Base-by-base conservation (phyloP, 2,113 vertebrate species). In the Suricata suricatta region DNA sequence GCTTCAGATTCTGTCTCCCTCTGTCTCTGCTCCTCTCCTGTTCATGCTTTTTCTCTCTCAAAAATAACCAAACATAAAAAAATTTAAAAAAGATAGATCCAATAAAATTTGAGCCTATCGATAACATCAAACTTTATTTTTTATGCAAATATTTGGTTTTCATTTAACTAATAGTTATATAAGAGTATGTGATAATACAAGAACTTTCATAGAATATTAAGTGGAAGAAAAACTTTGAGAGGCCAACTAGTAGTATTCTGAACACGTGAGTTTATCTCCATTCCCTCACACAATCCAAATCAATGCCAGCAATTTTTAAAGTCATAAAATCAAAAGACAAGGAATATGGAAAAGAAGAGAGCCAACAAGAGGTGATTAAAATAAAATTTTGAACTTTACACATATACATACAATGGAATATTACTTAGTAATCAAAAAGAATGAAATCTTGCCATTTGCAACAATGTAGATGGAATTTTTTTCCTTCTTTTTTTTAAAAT, bases 131-230 rank as follows among this genome's bases (percentile, higher is more conserved):
- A 77, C 4, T 17, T 5, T 7, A 25, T 89, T 88, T 4, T 69
- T 92, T 93, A 87, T 85, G 11, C 8, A 88, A 93, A 54, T 11
- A 96, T 31, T 64, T 82, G 7, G 82, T 72, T 81, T 80, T 92
- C 41, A 54, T 66, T 93, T 57, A 91, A 79, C 35, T 69, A 85
- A 87, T 57, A 7, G 69, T 84, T 91, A 80, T 0, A 85, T 0
- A 71, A 84, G 50, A 77, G 3, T 74, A 38, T 77, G 21, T 72
- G 85, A 60, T 69, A 82, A 71, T 50, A 31, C 41, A 81, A 12
- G 31, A 17, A 74, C 17, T 54, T 88, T 93, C 21, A 11, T 25
- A 87, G 63, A 93, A 68, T 81, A 79, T 77, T 83, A 71, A 86
- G 10, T 85, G n/a, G 5, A 11, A 52, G 21, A 88, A 92, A 93